Evolutionary conservation across 2,888 invertebrate genomes (phyloP).

Genomic region (Latrodectus hesperus): DNA sequence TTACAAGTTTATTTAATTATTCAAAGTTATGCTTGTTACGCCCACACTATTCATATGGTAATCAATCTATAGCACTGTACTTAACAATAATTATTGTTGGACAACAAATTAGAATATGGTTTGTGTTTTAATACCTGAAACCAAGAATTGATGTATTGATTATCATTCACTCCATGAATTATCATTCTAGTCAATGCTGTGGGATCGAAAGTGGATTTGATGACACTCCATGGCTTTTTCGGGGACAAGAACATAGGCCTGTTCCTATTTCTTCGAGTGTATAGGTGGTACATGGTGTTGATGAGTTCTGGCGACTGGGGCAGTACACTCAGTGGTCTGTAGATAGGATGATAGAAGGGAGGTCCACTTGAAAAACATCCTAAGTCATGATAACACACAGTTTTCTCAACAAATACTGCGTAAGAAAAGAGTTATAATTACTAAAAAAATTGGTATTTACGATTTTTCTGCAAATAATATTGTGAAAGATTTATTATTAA

Average conservation of each 20-base stretch:
- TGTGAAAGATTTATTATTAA: too few relatives aligned
- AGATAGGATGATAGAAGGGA: slow-evolving; percentile 67
- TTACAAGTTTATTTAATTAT: too few relatives aligned
- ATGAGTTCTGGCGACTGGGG: slow-evolving; percentile 60
- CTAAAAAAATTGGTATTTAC: too few relatives aligned
- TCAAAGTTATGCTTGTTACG: too few relatives aligned
- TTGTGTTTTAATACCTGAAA: slow-evolving; percentile 32
- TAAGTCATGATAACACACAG: slow-evolving; percentile 50
- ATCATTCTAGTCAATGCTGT: slow-evolving; percentile 49
- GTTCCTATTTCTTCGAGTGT: slow-evolving; percentile 48
- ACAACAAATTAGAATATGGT: too few relatives aligned
- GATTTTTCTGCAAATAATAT: too few relatives aligned
- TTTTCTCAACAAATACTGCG: slow-evolving; percentile 52
- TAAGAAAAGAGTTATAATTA: not conserved
- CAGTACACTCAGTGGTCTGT: slow-evolving; percentile 66
- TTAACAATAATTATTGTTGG: not conserved
- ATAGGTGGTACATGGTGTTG: slow-evolving; percentile 62
- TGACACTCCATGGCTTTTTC: not conserved
- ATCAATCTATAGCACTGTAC: not conserved
- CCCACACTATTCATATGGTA: too few relatives aligned
- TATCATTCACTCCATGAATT: slow-evolving; percentile 67
- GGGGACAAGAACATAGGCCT: slow-evolving; percentile 26
- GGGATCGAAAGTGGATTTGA: slow-evolving; percentile 50
- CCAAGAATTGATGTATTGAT: slow-evolving; percentile 47
- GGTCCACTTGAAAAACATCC: slow-evolving; percentile 69